phyloP scores from a whole-genome alignment of 2,888 invertebrate genomes.

The Hyposoter didymator region DNA sequence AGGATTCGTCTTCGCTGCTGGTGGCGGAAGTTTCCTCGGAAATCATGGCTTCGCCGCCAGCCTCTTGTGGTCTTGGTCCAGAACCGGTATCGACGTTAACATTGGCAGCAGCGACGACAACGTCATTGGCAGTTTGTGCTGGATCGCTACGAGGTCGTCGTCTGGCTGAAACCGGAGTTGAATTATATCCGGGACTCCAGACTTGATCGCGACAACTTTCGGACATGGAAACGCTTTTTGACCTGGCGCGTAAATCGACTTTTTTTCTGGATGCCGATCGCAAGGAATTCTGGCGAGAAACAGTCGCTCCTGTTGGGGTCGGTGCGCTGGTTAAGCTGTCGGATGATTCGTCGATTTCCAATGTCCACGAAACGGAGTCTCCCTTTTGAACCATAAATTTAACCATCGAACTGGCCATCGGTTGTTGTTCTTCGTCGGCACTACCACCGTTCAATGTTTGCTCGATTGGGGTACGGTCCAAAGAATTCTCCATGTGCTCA shows the following conservation, averaged over 20 bases:
- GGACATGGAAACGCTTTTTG: constrained; percentile 80
- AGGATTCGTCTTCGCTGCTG: constrained; percentile 82
- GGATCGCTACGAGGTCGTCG: constrained; percentile 78
- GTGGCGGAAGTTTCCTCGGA: constrained; percentile 85
- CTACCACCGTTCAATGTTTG: constrained; percentile 81
- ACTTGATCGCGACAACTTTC: constrained; percentile 69
- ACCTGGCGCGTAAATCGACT: constrained; percentile 77
- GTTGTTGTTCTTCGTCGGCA: constrained; percentile 85
- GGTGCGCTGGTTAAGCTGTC: constrained; percentile 67
- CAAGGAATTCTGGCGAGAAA: constrained; percentile 79
- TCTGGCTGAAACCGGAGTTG: constrained; percentile 75
- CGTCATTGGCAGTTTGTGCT: constrained; percentile 82
- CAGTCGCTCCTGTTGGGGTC: constrained; percentile 68
- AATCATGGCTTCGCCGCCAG: constrained; percentile 89
- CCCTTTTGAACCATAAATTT: constrained; percentile 94
- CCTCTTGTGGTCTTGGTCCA: constrained; percentile 87
- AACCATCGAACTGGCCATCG: constrained; percentile 91
- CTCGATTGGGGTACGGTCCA: constrained; percentile 76
- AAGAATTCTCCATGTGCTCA: constrained; percentile 75
- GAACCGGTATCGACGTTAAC: constrained; percentile 84
- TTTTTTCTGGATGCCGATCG: constrained; percentile 76
- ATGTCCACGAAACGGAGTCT: constrained; percentile 94
- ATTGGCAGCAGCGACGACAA: constrained; percentile 84
- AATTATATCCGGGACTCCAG: constrained; percentile 79
- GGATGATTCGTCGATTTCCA: constrained; percentile 88